These are phyloP conservation scores for Campoplex nolae DNA, from an alignment of 2,888 invertebrate genomes.

Conservation along the genomic window DNA sequence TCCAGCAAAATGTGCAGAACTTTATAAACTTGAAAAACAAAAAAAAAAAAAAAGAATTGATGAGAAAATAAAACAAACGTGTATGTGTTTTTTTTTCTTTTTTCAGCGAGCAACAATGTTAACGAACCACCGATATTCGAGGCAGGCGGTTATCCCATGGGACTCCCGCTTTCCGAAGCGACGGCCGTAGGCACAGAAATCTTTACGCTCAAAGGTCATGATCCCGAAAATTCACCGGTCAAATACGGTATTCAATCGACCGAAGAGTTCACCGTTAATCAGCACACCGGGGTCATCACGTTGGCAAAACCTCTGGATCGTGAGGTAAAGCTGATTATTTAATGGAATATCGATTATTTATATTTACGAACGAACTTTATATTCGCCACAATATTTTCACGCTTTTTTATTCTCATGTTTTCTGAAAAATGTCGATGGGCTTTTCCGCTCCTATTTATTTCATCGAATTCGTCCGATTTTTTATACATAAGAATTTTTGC, in stretches of 20 bases:
- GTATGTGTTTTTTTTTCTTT: constrained; percentile 31
- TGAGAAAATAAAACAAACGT: neutral
- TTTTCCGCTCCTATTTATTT: neutral
- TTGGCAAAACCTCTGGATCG: constrained; percentile 92
- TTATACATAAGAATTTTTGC: no score
- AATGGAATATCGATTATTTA: neutral
- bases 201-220: constrained; percentile 91
- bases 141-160: constrained; percentile 80
- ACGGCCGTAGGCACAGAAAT: constrained; percentile 92
- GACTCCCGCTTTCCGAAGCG: constrained; percentile 89
- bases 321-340: constrained; percentile 87
- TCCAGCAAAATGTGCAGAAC: no score
- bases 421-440: neutral
- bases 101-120: constrained; percentile 82
- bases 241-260: constrained; percentile 91
- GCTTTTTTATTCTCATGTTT: neutral
- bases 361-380: neutral
- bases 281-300: constrained; percentile 91
- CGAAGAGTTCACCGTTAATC: constrained; percentile 92
- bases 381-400: neutral
- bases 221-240: constrained; percentile 92
- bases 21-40: no score
- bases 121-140: constrained; percentile 83
- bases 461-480: neutral
- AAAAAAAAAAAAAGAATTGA: no score